Evolutionary conservation across 2,888 invertebrate species (phyloP), one percentile per base, ranked within the genome.

Genomic region (Elegia similella): DNA sequence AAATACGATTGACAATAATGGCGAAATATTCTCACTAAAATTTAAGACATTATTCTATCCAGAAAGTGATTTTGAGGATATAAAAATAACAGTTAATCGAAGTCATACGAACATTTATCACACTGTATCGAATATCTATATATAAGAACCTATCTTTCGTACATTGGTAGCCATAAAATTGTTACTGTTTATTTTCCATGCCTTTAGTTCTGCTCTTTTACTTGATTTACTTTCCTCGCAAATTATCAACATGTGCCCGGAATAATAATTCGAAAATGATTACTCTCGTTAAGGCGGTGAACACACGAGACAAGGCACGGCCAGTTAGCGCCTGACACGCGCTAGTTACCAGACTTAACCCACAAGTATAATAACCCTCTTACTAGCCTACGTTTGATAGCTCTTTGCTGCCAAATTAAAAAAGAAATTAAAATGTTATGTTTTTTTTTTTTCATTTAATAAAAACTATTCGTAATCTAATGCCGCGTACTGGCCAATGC

Each of bases 321-420:
- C 63, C 62, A 67, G 72, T 81, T 76, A 76, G 70, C 75, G 71
- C 74, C 69, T 76, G 79, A 76, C 80, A 88, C 76, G 88, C 88
- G 76, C 88, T 85, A 82, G 75, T 87, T 86, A 75, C 60, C 76
- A 60, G 72, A 63, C 63, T 76, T 85, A 82, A 79, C 80, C 82
- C 71, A 80, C 72, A 52, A 42, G 38, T 23, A 38, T 44, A 34
- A 7, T 55, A 55, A 55, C 47, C 47, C 55, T 16, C 34, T 55
- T 52, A 48, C 23, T 12, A 38, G 38, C n/a, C n/a, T n/a, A n/a
- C n/a, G 10, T 38, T 38, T 38, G 38, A 38, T 38, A 38, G 10
- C 38, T 38, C 38, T 38, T 6, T n/a, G n/a, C 38, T 38, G 12
- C 12, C 38, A n/a, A 38, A 38, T 38, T 38, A n/a, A 38, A 34